Evolutionary conservation across 2,113 vertebrate species (phyloP).

Genomic region (Haliaeetus leucogaster): DNA sequence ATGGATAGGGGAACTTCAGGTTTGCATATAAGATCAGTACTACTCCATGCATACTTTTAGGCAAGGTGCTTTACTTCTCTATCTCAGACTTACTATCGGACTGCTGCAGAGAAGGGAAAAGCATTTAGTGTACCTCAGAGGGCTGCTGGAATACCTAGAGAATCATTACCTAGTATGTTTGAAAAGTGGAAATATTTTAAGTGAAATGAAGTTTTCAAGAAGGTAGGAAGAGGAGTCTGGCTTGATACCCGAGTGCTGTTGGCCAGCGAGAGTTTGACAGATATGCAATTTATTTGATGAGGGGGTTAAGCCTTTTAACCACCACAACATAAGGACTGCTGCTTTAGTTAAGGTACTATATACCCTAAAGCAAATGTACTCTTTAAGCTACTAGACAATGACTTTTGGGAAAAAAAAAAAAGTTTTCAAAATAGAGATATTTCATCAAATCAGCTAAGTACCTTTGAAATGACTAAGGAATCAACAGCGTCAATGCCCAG

Average conservation of each 20-base stretch:
- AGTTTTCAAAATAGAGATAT: neutral
- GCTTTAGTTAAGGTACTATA: conserved; percentile 21
- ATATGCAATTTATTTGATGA: neutral
- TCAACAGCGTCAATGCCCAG: neutral
- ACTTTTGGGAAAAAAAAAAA: neutral
- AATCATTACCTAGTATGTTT: neutral
- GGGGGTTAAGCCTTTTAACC: neutral
- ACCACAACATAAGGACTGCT: neutral
- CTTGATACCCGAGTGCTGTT: neutral
- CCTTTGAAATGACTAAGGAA: neutral
- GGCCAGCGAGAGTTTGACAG: neutral
- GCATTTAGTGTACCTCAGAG: neutral
- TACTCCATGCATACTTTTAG: neutral
- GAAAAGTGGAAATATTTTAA: neutral
- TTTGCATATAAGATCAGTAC: neutral
- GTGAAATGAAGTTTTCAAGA: neutral
- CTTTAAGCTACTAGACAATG: conserved; percentile 41
- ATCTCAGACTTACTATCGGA: neutral
- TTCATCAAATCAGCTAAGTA: neutral
- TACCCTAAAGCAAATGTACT: neutral
- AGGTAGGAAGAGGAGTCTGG: neutral
- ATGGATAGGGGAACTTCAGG: neutral
- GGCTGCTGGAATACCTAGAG: neutral
- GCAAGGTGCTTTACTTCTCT: neutral
- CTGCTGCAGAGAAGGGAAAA: neutral